Conservation (phyloP, 2,797 vertebrate species). For the Peromyscus aztecus region DNA sequence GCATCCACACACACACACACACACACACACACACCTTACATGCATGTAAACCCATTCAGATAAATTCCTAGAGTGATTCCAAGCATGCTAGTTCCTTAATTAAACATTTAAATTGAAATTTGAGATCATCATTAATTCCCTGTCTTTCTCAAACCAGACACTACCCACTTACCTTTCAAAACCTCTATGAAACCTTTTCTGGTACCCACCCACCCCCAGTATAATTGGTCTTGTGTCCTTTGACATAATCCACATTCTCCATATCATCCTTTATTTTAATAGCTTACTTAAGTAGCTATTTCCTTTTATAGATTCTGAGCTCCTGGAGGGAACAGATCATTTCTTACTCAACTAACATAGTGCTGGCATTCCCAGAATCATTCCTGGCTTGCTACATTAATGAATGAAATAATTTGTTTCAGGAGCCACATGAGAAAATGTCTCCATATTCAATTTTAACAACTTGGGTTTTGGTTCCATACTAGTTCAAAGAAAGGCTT, state of each 20-base stretch:
- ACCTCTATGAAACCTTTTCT: not conserved
- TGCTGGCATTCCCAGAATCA: not conserved
- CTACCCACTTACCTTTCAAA: not conserved
- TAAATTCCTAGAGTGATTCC: not conserved
- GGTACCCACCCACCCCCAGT: not conserved
- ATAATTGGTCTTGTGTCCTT: not conserved
- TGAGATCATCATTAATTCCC: not conserved
- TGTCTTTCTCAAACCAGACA: constrained; percentile 24
- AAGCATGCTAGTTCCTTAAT: not conserved
- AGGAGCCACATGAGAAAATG: constrained; percentile 6
- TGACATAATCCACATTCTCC: not conserved
- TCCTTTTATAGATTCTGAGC: constrained; percentile 25
- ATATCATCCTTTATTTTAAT: constrained; percentile 51
- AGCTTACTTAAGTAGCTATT: constrained; percentile 9
- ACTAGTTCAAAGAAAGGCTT: constrained; percentile 16
- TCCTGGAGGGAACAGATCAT: not conserved
- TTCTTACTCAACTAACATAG: constrained; percentile 12
- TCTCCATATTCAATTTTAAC: constrained; percentile 49
- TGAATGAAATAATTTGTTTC: not conserved
- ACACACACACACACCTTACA: not conserved
- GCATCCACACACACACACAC: not conserved
- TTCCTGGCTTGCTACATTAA: constrained; percentile 8
- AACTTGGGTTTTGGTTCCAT: not conserved
- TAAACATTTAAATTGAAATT: constrained; percentile 53
- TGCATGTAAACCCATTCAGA: not conserved